A percentile compares a stretch with the other conserved stretches of the same genome.
Conservation (phyloP, 1,140 invertebrate species). For the Chironomus striatipennis region DNA sequence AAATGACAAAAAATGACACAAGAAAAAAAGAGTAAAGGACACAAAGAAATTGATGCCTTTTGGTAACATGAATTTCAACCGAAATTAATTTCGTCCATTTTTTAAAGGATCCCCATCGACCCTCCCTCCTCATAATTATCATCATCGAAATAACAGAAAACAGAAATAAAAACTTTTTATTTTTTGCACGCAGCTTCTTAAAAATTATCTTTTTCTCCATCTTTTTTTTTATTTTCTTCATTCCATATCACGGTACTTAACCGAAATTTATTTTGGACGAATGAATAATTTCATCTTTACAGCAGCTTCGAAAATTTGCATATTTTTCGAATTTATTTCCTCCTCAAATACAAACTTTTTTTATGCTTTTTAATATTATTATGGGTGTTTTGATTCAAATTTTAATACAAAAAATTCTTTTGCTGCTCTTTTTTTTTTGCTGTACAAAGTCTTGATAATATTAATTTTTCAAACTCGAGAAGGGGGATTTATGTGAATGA, state of each 20-base stretch:
- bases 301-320: not conserved
- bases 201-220: conserved; percentile 1
- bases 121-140: not conserved
- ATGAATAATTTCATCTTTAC: not conserved
- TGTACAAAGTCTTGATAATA: too few relatives aligned
- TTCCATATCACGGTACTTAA: not conserved
- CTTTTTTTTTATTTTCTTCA: not conserved
- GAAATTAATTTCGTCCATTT: conserved; percentile 18
- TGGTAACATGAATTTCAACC: conserved; percentile 5
- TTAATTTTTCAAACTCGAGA: too few relatives aligned
- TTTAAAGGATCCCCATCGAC: not conserved
- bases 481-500: too few relatives aligned
- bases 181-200: not conserved
- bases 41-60: conserved; percentile 15
- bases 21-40: not conserved
- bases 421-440: too few relatives aligned
- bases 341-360: not conserved
- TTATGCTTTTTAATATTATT: not conserved
- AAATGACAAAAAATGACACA: not conserved
- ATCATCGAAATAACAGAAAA: too few relatives aligned
- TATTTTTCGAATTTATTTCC: conserved; percentile 19
- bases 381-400: not conserved
- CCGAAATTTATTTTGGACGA: conserved; percentile 22
- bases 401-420: too few relatives aligned
- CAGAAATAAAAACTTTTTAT: not conserved